phyloP scores from a whole-genome alignment of 2,888 invertebrate species.

The Caenorhabditis becei region DNA sequence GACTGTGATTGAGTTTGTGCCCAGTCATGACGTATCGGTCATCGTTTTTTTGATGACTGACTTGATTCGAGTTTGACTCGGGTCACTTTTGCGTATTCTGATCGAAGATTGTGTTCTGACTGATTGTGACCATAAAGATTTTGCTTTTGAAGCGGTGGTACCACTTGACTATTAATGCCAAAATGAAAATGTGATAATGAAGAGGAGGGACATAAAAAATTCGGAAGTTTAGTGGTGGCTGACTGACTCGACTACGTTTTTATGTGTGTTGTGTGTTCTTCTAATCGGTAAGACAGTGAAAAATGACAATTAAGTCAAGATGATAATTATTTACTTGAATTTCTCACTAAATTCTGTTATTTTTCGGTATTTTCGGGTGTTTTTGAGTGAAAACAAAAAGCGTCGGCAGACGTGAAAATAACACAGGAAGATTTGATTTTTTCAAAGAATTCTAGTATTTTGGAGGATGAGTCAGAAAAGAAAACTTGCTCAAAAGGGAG shows the following conservation, averaged over 20 bases:
- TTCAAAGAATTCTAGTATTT: too few relatives aligned
- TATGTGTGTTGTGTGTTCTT: constrained; percentile 15
- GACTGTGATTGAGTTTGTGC: not conserved
- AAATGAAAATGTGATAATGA: constrained; percentile 30
- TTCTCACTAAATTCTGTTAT: too few relatives aligned
- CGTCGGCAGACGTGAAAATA: not conserved
- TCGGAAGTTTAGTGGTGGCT: constrained; percentile 42
- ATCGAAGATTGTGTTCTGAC: constrained; percentile 45
- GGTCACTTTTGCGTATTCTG: not conserved
- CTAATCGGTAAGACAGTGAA: constrained; percentile 5
- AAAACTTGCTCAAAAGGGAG: too few relatives aligned
- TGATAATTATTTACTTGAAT: too few relatives aligned
- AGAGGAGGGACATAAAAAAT: constrained; percentile 17
- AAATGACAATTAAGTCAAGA: constrained; percentile 1
- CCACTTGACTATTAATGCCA: constrained; percentile 41
- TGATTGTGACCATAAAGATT: too few relatives aligned
- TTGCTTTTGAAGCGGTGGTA: too few relatives aligned
- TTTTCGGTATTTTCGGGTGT: too few relatives aligned
- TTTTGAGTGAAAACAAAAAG: too few relatives aligned
- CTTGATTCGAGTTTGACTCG: too few relatives aligned
- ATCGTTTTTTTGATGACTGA: constrained; percentile 18
- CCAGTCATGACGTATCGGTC: constrained; percentile 21
- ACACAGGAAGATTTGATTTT: too few relatives aligned
- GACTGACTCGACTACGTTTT: constrained; percentile 31
- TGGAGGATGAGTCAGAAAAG: too few relatives aligned